Conservation (phyloP, 2,888 invertebrate genomes). For the Arge pagana region DNA sequence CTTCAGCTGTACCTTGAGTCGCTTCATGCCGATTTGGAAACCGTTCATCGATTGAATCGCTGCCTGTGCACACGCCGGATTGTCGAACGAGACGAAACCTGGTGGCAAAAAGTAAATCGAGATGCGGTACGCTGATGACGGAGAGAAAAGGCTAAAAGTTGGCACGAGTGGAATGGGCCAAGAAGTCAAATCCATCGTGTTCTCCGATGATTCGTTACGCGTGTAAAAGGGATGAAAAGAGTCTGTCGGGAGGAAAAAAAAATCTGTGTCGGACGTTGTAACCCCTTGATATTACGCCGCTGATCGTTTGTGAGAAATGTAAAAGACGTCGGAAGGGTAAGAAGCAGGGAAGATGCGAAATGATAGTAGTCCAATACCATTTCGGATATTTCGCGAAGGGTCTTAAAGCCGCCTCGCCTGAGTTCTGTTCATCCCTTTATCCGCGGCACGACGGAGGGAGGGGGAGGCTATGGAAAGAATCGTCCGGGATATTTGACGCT, state of each 20-base stretch:
- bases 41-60: constrained; percentile 99
- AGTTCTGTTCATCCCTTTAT: background rate
- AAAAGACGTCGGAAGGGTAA: background rate
- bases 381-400: too few species aligned
- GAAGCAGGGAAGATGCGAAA: background rate
- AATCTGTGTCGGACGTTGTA: too few species aligned
- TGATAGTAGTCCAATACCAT: too few species aligned
- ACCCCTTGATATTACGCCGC: background rate
- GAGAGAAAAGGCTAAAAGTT: background rate
- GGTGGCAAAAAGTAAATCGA: constrained; percentile 31
- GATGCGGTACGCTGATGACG: background rate
- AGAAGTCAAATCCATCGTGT: too few species aligned
- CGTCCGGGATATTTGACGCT: constrained; percentile 29
- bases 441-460: background rate
- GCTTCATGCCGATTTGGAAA: constrained; percentile 99
- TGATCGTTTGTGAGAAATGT: constrained; percentile 8
- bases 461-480: constrained; percentile 3
- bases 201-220: too few species aligned
- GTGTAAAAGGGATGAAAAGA: too few species aligned
- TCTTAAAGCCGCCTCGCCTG: background rate
- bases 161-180: background rate
- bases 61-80: constrained; percentile 95
- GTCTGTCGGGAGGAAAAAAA: too few species aligned
- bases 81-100: constrained; percentile 99
- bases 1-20: constrained; percentile 99